phyloP scores from a whole-genome alignment of 1,140 invertebrate species.

The Cataglyphis hispanica region DNA sequence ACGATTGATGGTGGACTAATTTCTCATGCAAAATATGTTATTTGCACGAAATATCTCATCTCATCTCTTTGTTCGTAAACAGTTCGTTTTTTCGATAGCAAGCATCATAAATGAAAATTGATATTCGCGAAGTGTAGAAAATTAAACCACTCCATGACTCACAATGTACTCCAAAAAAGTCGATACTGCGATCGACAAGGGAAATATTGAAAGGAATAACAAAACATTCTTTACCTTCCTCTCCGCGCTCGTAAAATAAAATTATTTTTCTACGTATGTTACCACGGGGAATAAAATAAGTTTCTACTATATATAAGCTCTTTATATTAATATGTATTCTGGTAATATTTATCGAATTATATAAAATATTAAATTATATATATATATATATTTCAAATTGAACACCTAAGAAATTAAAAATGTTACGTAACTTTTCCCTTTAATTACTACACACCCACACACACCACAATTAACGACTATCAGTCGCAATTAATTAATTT shows the following conservation, averaged over 20 bases:
- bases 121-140: conserved; percentile 17
- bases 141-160: conserved; percentile 34
- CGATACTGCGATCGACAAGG: conserved; percentile 1
- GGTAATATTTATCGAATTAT: background rate
- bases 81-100: background rate
- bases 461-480: too few species aligned
- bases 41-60: conserved; percentile 21
- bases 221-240: conserved; percentile 36
- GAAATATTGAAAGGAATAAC: conserved; percentile 39
- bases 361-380: too few species aligned
- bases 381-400: too few species aligned
- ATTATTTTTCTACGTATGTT: conserved; percentile 23
- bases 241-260: background rate
- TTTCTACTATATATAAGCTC: background rate
- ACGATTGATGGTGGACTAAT: conserved; percentile 38
- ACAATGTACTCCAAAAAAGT: background rate
- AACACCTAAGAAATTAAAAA: too few species aligned
- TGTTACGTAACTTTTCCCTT: too few species aligned
- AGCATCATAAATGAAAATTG: conserved; percentile 54
- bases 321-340: background rate
- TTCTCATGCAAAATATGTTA: conserved; percentile 28
- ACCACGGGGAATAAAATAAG: conserved; percentile 4
- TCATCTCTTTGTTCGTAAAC: background rate
- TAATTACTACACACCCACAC: too few species aligned
- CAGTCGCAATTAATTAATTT: too few species aligned